A percentile compares a stretch with the other conserved stretches of the same genome.
Conservation (phyloP, 2,797 vertebrate genomes). For the Sebastes trivittatus region DNA sequence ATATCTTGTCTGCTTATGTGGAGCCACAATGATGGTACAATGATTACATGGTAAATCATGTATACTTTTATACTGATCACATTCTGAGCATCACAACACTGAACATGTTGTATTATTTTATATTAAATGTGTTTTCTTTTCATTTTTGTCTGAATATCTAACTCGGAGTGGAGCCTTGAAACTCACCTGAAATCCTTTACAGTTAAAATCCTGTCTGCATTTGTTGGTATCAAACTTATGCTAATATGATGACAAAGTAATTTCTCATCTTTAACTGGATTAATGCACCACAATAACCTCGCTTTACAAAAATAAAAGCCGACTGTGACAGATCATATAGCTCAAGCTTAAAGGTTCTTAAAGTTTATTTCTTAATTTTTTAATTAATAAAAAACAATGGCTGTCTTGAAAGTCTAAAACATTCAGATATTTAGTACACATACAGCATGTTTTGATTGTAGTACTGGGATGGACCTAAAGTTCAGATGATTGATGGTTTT, state of each 20-base stretch:
- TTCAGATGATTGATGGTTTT: background rate
- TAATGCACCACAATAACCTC: background rate
- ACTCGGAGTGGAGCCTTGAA: background rate
- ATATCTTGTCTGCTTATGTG: background rate
- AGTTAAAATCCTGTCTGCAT: background rate
- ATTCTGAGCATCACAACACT: background rate
- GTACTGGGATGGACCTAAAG: background rate
- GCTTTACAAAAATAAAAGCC: background rate
- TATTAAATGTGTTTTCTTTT: background rate
- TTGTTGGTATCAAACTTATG: background rate
- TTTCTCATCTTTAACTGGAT: background rate
- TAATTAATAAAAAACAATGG: background rate
- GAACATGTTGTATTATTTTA: background rate
- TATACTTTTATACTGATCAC: background rate
- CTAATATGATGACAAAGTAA: background rate
- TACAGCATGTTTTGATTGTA: background rate
- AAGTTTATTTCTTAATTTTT: background rate
- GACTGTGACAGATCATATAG: background rate
- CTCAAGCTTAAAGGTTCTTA: accelerated
- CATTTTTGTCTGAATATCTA: background rate
- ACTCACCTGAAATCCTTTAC: background rate
- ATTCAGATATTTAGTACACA: background rate
- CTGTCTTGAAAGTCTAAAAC: background rate
- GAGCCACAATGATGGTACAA: background rate
- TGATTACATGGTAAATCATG: background rate